These are phyloP conservation scores for Tetragonula clypearis DNA, from an alignment of 1,140 invertebrate species.

Conservation along the genomic window DNA sequence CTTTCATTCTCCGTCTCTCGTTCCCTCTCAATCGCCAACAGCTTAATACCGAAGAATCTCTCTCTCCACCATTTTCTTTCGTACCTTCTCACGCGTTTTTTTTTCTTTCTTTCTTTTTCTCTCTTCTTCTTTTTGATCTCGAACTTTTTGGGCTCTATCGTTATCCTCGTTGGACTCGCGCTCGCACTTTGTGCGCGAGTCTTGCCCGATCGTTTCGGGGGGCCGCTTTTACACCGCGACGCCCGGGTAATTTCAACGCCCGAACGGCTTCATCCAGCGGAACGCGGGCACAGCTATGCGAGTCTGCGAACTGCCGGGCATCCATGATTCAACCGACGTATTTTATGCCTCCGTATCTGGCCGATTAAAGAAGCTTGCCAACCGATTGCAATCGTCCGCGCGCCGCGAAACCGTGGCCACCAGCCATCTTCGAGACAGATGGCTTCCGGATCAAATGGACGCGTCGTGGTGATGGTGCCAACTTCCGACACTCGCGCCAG, in stretches of 20 bases:
- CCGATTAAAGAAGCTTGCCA: not conserved
- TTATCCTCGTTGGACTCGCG: not conserved
- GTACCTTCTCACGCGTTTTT: conserved; percentile 14
- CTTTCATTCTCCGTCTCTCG: not conserved
- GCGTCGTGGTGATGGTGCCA: too few relatives aligned
- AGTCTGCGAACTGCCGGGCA: conserved; percentile 53
- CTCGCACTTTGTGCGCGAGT: too few relatives aligned
- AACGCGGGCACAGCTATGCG: conserved; percentile 45
- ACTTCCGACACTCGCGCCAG: not conserved
- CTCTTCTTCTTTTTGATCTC: too few relatives aligned
- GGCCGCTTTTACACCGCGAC: conserved; percentile 42
- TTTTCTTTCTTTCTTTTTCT: not conserved
- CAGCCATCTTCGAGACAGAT: not conserved
- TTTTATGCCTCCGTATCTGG: conserved; percentile 22
- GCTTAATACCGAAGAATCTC: not conserved
- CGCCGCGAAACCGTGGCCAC: too few relatives aligned
- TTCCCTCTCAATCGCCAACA: not conserved
- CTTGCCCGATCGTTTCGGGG: too few relatives aligned
- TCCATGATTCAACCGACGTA: conserved; percentile 24
- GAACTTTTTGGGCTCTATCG: too few relatives aligned
- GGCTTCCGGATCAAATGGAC: not conserved
- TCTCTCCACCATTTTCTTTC: not conserved
- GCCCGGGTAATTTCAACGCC: conserved; percentile 66
- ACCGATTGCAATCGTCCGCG: not conserved
- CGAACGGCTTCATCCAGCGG: conserved; percentile 68